Evolutionary conservation across 2,888 invertebrate species (phyloP).

Genomic region (Epinotia bilunana): DNA sequence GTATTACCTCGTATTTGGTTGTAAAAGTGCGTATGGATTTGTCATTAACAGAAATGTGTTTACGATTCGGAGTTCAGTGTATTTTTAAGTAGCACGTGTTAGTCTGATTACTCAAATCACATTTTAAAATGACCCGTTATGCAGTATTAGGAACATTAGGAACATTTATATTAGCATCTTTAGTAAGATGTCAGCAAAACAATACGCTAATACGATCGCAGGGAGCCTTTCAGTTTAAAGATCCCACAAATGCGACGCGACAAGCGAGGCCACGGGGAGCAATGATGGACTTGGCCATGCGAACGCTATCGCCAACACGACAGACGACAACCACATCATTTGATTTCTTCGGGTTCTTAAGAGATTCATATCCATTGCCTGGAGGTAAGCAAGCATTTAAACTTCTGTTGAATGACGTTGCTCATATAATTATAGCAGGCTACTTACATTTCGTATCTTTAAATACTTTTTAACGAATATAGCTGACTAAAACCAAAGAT

Average conservation of each 20-base stretch:
- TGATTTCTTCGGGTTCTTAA: constrained; percentile 45
- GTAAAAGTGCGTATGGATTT: constrained; percentile 18
- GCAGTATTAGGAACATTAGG: constrained; percentile 4
- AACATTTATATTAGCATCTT: constrained; percentile 24
- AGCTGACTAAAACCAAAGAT: not conserved
- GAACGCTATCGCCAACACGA: constrained; percentile 26
- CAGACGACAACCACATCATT: constrained; percentile 15
- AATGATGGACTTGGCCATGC: constrained; percentile 44
- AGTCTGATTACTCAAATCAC: not conserved
- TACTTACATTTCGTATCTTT: not conserved
- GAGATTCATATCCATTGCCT: constrained; percentile 46
- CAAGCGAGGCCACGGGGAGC: constrained; percentile 36
- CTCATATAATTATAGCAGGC: constrained; percentile 8
- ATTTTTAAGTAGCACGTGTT: not conserved
- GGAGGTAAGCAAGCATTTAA: constrained; percentile 40
- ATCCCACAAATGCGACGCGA: constrained; percentile 30
- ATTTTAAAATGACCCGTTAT: constrained; percentile 9
- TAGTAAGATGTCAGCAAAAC: constrained; percentile 31
- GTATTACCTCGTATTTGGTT: constrained; percentile 18
- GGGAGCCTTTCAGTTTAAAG: constrained; percentile 38
- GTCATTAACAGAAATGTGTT: not conserved
- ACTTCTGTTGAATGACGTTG: not conserved
- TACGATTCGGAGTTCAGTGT: not conserved
- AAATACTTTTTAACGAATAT: not conserved
- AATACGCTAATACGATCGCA: constrained; percentile 30